Conservation (phyloP, 2,797 vertebrate species). For the Lemur catta region DNA sequence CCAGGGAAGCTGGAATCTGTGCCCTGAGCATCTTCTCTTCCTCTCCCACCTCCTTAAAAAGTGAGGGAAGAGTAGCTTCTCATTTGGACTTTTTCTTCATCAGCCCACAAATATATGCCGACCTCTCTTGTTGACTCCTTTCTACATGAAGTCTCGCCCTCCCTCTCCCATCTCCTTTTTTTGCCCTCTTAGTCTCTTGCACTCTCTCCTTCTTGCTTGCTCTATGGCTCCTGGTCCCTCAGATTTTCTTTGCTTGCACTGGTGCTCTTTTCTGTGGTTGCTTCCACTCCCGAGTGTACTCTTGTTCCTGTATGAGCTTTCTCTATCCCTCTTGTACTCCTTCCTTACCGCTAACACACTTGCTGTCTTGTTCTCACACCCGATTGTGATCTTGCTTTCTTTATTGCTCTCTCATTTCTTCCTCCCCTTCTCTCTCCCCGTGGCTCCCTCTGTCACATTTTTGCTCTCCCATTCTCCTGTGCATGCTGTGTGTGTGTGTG, state of each 20-base stretch:
- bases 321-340: not conserved
- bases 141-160: not conserved
- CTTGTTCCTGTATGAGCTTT: not conserved
- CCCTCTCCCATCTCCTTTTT: not conserved
- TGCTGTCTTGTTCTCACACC: not conserved
- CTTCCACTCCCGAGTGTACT: not conserved
- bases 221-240: not conserved
- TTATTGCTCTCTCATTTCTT: not conserved
- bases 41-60: not conserved
- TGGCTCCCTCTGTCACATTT: not conserved
- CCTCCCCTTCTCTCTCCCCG: not conserved
- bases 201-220: not conserved
- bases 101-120: not conserved
- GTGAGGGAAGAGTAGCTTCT: not conserved
- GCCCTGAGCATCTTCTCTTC: not conserved
- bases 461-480: not conserved
- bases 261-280: not conserved
- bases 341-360: not conserved
- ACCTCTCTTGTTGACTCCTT: not conserved
- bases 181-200: not conserved
- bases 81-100: not conserved
- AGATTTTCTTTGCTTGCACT: not conserved
- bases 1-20: not conserved
- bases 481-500: too few species aligned
- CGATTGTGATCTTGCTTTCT: not conserved